Base-by-base conservation (phyloP, 2,888 invertebrate species). In the Seira ritae region DNA sequence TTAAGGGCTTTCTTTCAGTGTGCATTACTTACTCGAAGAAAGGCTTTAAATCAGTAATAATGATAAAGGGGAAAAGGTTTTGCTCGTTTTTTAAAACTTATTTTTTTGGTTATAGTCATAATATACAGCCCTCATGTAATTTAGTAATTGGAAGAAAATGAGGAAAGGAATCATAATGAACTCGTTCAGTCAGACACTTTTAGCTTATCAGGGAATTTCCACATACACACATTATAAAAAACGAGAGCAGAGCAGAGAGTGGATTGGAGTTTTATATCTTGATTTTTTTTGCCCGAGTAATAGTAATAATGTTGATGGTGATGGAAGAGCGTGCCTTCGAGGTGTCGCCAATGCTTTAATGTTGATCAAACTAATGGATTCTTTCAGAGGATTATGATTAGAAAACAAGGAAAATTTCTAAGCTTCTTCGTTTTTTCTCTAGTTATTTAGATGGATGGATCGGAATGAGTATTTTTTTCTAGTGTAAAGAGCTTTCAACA, bases 311-410 rank as follows among this genome's bases (percentile, higher is more conserved):
- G 12, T 12, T 42, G 42, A 42, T 42, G 42, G 12, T 42, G 42
- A 42, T 42, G 42, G 42, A 42, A 42, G 42, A 78, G 78, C 70
- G 73, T 80, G 68, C 70, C 74, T 73, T 66, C 46, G 71, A 85
- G 85, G 85, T 80, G 81, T 85, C 85, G 78, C 84, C 84, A 75
- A 81, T 77, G 80, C 81, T 80, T 85, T 82, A 66, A 60, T 74
- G 66, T 23, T 80, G 83, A 78, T 83, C 83, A 78, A 71, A 70
- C 78, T 78, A 78, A 78, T 78, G 78, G 78, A 73, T 67, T 71
- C 67, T 37, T 50, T 12, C 17, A 62, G 23, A 19, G 23, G 24
- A 17, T 0, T 46, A 68, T 46, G 50, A 23, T 15, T 70, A 3
- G 15, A 42, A 69, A 69, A 69, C 23, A n/a, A 23, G 10, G n/a